phyloP scores from a whole-genome alignment of 2,888 invertebrate species.

The Geotrupes spiniger region DNA sequence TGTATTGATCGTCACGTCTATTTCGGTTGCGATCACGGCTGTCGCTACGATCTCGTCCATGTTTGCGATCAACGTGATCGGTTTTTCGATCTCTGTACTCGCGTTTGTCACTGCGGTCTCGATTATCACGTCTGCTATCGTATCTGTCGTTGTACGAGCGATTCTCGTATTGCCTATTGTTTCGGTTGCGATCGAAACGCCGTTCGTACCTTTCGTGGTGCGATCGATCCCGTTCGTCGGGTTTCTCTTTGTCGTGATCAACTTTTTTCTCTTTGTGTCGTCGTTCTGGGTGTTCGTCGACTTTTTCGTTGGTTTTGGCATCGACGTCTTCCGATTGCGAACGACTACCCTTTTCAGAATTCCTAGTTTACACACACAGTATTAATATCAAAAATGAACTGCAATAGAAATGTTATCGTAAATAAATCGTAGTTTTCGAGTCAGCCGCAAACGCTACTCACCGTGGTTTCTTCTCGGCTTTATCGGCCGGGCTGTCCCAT shows the following conservation, averaged over 20 bases:
- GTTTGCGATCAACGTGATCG: slow-evolving; percentile 21
- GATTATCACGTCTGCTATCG: slow-evolving; percentile 13
- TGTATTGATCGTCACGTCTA: not conserved
- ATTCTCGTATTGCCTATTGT: not conserved
- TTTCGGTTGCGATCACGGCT: slow-evolving; percentile 14
- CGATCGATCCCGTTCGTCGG: slow-evolving; percentile 9
- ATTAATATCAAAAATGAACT: slow-evolving; percentile 17
- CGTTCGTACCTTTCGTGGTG: not conserved
- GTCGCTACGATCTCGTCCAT: slow-evolving; percentile 10
- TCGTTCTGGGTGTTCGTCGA: slow-evolving; percentile 22
- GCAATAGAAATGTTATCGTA: slow-evolving; percentile 11
- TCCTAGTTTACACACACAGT: slow-evolving; percentile 26
- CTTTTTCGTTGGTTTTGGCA: no score
- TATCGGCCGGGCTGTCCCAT: slow-evolving; percentile 33
- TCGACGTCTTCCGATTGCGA: slow-evolving; percentile 11
- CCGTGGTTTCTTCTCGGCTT: slow-evolving; percentile 17
- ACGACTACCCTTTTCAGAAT: slow-evolving; percentile 19
- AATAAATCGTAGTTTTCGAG: not conserved
- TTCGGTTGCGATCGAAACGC: not conserved
- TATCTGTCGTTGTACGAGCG: slow-evolving; percentile 15
- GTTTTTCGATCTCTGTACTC: slow-evolving; percentile 16
- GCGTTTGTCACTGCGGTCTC: slow-evolving; percentile 17
- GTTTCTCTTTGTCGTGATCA: slow-evolving; percentile 19
- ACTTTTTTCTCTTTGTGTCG: slow-evolving; percentile 20
- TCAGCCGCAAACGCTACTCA: slow-evolving; percentile 10